Conservation (phyloP, 30 jellyfish, hydroid and myxozoan species). For the Cassiopea andromeda region DNA sequence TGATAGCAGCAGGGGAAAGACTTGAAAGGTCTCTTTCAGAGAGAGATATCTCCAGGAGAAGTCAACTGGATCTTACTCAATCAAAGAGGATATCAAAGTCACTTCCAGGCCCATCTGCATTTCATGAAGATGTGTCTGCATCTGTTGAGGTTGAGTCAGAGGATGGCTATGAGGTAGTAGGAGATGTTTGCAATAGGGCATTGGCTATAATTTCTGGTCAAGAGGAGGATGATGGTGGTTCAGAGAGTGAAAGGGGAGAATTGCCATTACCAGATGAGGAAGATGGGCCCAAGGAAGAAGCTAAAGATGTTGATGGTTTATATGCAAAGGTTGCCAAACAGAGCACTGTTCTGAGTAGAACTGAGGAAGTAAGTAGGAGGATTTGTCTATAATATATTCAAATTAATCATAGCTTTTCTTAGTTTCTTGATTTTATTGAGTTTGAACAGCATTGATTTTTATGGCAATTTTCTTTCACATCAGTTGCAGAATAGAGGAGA, state of each 20-base stretch:
- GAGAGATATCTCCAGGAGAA: slow-evolving; percentile 9
- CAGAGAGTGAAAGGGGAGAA: neutral
- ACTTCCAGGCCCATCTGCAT: slow-evolving; percentile 62
- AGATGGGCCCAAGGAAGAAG: neutral
- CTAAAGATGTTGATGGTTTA: slow-evolving; percentile 3
- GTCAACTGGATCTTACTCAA: neutral
- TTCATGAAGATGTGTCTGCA: slow-evolving; percentile 1
- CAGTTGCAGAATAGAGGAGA: slow-evolving; percentile 18
- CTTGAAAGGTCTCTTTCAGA: slow-evolving; percentile 62
- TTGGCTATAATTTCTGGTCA: neutral
- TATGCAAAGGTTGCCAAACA: slow-evolving; percentile 50
- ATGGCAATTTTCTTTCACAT: neutral
- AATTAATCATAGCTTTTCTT: too few relatives aligned
- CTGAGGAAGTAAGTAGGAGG: slow-evolving; percentile 35
- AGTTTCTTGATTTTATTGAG: too few relatives aligned
- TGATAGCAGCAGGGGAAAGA: slow-evolving; percentile 62
- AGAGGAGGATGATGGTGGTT: neutral
- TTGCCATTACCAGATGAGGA: slow-evolving; percentile 73
- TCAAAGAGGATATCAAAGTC: slow-evolving; percentile 45
- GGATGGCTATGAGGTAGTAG: slow-evolving; percentile 51
- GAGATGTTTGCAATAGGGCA: slow-evolving; percentile 6
- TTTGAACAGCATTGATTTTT: too few relatives aligned
- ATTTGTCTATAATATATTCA: too few relatives aligned
- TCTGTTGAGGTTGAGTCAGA: slow-evolving; percentile 39
- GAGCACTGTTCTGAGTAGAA: neutral